Evolutionary conservation across 2,113 vertebrate genomes (phyloP).

Genomic region (Myiopsitta monachus): DNA sequence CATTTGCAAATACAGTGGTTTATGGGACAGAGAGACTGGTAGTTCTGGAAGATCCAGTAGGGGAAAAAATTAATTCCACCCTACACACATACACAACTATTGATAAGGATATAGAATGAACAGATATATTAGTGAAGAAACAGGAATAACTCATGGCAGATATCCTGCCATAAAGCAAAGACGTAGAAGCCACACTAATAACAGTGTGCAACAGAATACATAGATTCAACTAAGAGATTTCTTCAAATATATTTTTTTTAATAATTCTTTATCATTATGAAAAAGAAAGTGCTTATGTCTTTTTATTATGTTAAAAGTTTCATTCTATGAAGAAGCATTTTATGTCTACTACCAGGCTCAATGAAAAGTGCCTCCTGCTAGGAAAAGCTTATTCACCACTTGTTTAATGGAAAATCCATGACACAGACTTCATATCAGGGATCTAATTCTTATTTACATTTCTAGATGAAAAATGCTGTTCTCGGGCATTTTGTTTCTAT

Average conservation of each 20-base stretch:
- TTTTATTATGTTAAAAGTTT: not conserved
- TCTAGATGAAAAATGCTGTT: not conserved
- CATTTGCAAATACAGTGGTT: not conserved
- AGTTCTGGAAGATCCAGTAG: not conserved
- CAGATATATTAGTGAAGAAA: not conserved
- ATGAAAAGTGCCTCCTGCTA: not conserved
- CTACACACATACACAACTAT: not conserved
- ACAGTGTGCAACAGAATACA: not conserved
- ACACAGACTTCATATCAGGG: not conserved
- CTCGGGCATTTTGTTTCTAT: not conserved
- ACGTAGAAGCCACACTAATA: not conserved
- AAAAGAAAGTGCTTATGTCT: not conserved
- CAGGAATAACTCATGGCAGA: not conserved
- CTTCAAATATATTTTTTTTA: not conserved
- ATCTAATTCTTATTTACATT: not conserved
- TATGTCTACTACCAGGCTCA: not conserved
- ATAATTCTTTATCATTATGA: not conserved
- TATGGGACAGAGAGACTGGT: not conserved
- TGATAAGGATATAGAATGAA: not conserved
- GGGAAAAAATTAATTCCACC: not conserved
- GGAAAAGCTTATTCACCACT: not conserved
- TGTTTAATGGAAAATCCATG: not conserved
- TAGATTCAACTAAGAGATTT: not conserved
- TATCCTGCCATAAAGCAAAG: not conserved
- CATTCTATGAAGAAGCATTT: not conserved